A percentile compares a stretch with the other conserved stretches of the same genome.
Conservation (phyloP, 1,140 invertebrate species). For the Aricia agestis region DNA sequence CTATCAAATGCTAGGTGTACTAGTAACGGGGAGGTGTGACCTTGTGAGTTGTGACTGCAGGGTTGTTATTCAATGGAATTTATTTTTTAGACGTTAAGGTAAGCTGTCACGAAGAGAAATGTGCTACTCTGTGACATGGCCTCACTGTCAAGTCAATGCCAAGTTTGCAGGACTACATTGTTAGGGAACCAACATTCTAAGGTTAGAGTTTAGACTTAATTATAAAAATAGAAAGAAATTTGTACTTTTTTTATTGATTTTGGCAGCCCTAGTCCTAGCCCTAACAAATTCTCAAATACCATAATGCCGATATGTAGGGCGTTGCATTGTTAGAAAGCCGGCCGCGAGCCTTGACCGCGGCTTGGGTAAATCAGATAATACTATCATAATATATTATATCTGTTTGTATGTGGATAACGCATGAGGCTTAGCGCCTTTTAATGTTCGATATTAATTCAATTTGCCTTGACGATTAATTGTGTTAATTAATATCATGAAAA, state of each 20-base stretch:
- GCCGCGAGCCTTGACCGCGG: conserved; percentile 31
- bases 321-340: conserved; percentile 30
- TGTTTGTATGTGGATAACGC: conserved; percentile 7
- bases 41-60: neutral
- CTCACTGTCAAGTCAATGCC: too few species aligned
- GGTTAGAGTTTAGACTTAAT: too few species aligned
- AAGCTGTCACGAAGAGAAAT: neutral
- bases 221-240: too few species aligned
- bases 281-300: conserved; percentile 33
- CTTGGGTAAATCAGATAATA: conserved; percentile 20
- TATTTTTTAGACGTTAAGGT: neutral
- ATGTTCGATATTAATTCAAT: conserved; percentile 11
- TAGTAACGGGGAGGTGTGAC: neutral
- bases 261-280: conserved; percentile 23
- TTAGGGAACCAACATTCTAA: too few species aligned
- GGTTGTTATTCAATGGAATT: neutral
- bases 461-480: conserved; percentile 8
- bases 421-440: neutral
- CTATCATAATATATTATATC: neutral
- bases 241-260: neutral
- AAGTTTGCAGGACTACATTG: too few species aligned
- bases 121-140: too few species aligned
- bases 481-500: neutral
- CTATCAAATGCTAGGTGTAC: conserved; percentile 1
- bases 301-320: conserved; percentile 34